Evolutionary conservation across 2,113 vertebrate genomes (phyloP).

Genomic region (Ailuropoda melanoleuca): DNA sequence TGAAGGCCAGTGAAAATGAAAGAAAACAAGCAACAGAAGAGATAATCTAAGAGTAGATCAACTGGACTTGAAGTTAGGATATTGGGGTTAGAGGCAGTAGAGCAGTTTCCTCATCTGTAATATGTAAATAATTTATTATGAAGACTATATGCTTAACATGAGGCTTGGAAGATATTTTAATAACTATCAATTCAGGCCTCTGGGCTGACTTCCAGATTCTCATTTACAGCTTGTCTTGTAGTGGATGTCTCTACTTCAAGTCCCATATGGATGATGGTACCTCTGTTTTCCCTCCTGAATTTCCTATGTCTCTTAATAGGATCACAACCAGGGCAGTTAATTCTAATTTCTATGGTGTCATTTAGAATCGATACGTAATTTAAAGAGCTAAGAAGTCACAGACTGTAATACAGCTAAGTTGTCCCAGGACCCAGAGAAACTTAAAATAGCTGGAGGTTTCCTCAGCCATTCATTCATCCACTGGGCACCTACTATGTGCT

Average conservation of each 20-base stretch:
- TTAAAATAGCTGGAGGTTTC: not conserved
- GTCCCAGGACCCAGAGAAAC: not conserved
- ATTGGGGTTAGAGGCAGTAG: too few species aligned
- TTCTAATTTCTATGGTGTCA: not conserved
- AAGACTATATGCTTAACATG: not conserved
- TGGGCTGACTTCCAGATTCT: not conserved
- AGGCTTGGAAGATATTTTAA: not conserved
- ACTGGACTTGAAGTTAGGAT: not conserved
- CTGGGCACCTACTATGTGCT: not conserved
- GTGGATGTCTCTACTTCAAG: not conserved
- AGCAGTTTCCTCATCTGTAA: not conserved
- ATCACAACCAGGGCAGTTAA: not conserved
- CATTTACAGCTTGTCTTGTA: not conserved
- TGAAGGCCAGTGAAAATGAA: not conserved
- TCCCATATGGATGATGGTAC: not conserved
- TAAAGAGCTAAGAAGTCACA: not conserved
- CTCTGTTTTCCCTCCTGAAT: not conserved
- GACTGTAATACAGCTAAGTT: not conserved
- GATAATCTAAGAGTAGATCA: not conserved
- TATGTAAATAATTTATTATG: not conserved
- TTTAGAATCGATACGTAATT: not conserved
- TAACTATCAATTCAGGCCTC: not conserved
- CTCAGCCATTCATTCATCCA: not conserved
- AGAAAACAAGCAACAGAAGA: not conserved
- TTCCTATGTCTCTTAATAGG: not conserved